Evolutionary conservation across 2,888 invertebrate genomes (phyloP), one percentile per base, ranked within the genome.

Genomic region (Ametastegia equiseti): DNA sequence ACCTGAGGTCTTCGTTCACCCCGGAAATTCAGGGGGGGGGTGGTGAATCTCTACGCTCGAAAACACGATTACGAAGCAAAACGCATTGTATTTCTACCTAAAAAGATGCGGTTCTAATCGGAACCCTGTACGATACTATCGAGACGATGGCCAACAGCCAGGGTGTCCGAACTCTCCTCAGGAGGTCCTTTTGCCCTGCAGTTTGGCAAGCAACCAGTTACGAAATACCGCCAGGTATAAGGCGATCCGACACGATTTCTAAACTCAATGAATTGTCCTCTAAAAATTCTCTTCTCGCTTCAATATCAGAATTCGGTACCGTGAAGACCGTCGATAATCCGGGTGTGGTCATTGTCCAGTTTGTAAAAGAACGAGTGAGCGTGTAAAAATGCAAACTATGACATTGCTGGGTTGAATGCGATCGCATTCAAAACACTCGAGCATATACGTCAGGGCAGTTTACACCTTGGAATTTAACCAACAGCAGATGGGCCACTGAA

Each of bases 11-110:
- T 42, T 11, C 23, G n/a, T 39, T 67, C 39, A 19, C 39, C 9
- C 0, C 1, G 1, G 19, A 39, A 19, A 67, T 67, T 19, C 39
- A 9, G 13, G 67, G 67, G n/a, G n/a, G n/a, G n/a, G n/a, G n/a
- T n/a, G n/a, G 67, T 42, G 23, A 42, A 23, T 67, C n/a, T 42
- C 23, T 19, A 0, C 42, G 23, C 7, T 39, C 67, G 11, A 36
- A 67, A 23, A 67, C 67, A 67, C 67, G n/a, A 67, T 67, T 67
- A 67, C 67, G 39, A 67, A 5, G 67, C 67, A 67, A 67, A 67
- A 39, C 39, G 7, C 13, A 67, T 67, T 67, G 39, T 67, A 19
- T 39, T n/a, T 0, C 67, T 6, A 71, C 45, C 36, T 36, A 67
- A 19, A 67, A 39, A 27, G 71, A 47, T 71, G 71, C 71, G 71